These are phyloP conservation scores for Neosilurus mollespiculum DNA, from an alignment of 2,797 vertebrate genomes.

Conservation along the genomic window DNA sequence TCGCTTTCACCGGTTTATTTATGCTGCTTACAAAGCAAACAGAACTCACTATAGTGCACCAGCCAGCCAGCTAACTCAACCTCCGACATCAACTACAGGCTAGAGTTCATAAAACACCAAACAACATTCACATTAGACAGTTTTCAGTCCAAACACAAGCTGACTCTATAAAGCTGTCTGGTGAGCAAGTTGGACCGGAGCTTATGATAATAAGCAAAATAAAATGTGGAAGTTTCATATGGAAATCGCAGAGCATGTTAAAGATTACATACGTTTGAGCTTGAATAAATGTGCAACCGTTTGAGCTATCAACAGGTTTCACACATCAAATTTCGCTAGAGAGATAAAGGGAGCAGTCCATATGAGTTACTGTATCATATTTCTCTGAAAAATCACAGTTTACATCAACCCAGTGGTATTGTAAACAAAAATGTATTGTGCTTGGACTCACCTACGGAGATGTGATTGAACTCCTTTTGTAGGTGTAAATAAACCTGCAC, in stretches of 20 bases:
- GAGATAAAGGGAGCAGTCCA: not conserved
- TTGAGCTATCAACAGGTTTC: not conserved
- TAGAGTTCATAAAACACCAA: conserved; percentile 33
- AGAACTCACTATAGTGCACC: conserved; percentile 20
- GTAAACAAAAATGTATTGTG: too few relatives aligned
- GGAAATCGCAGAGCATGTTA: not conserved
- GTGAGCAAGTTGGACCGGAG: not conserved
- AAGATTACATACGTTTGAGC: not conserved
- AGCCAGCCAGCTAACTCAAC: conserved; percentile 30
- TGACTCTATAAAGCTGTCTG: conserved; percentile 26
- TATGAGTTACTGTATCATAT: not conserved
- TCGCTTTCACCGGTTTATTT: conserved; percentile 52
- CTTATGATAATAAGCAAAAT: conserved; percentile 6
- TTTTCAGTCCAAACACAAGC: conserved; percentile 35
- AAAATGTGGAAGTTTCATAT: not conserved
- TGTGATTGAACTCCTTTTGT: not conserved
- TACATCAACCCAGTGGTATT: not conserved
- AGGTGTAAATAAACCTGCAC: not conserved
- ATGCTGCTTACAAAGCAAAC: conserved; percentile 51
- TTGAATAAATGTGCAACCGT: not conserved
- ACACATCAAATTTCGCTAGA: not conserved
- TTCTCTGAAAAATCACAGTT: not conserved
- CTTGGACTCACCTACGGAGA: not conserved
- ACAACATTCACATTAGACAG: conserved; percentile 29
- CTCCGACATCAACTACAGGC: conserved; percentile 24